phyloP scores from a whole-genome alignment of 2,113 vertebrate genomes.

The Panthera tigris region DNA sequence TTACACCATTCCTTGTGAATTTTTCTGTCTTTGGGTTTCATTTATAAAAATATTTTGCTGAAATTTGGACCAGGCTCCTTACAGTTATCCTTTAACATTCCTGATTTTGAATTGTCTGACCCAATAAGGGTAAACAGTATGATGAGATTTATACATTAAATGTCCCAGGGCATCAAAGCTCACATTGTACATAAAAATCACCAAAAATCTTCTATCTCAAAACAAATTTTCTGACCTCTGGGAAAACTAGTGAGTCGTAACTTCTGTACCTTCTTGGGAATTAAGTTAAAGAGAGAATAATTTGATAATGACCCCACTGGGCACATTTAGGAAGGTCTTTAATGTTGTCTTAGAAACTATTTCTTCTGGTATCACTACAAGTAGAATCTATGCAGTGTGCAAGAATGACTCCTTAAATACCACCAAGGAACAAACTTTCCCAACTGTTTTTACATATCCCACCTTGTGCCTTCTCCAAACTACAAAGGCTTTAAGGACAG shows the following conservation, averaged over 20 bases:
- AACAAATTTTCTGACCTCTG: background rate
- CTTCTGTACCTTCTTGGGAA: background rate
- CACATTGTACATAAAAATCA: background rate
- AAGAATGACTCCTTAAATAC: background rate
- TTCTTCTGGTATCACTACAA: background rate
- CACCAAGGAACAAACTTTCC: background rate
- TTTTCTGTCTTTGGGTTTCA: background rate
- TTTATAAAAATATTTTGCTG: background rate
- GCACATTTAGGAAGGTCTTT: background rate
- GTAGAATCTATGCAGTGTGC: background rate
- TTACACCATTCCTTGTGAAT: background rate
- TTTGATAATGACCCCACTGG: background rate
- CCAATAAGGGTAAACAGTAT: background rate
- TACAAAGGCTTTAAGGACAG: background rate
- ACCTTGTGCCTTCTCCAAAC: background rate
- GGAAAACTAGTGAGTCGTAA: background rate
- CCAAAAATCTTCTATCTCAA: background rate
- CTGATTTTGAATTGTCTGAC: background rate
- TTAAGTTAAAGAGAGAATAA: background rate
- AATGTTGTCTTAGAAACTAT: background rate
- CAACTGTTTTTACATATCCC: background rate
- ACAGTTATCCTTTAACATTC: background rate
- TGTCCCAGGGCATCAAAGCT: background rate
- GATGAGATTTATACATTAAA: background rate
- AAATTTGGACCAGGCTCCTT: background rate